Conservation (phyloP, 1,140 invertebrate genomes). For the Helicoverpa zea region DNA sequence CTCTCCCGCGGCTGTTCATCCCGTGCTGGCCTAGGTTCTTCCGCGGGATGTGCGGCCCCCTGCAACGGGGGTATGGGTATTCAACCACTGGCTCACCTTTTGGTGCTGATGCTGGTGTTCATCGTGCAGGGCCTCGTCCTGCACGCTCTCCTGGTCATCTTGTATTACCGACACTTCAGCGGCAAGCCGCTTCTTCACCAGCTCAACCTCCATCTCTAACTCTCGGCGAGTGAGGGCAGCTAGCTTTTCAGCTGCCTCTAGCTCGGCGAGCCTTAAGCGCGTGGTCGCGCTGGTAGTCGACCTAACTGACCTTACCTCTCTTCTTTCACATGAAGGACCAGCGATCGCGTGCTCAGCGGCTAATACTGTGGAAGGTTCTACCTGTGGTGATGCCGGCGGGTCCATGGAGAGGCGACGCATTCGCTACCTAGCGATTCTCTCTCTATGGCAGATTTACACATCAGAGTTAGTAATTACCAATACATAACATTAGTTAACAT, state of each 20-base stretch:
- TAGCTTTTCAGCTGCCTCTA: neutral
- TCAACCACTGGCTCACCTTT: neutral
- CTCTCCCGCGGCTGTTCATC: neutral
- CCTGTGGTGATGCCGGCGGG: too few species aligned
- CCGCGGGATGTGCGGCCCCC: neutral
- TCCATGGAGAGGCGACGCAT: too few species aligned
- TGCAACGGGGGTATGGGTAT: too few species aligned
- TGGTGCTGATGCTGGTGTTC: neutral
- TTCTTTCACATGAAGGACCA: too few species aligned
- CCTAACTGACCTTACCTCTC: neutral
- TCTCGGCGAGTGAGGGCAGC: neutral
- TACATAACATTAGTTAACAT: too few species aligned
- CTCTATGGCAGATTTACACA: too few species aligned
- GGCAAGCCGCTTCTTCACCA: neutral
- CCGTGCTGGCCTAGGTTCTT: neutral
- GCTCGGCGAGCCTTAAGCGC: neutral
- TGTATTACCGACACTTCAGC: neutral
- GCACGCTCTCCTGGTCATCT: neutral
- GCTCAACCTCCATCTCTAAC: neutral
- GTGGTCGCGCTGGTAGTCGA: neutral
- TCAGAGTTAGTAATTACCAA: too few species aligned
- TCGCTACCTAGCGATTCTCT: too few species aligned
- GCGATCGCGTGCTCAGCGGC: too few species aligned
- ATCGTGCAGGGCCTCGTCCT: neutral
- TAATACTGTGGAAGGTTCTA: too few species aligned